A percentile compares a stretch with the other conserved stretches of the same genome.
phyloP scores from a whole-genome alignment of 2,797 vertebrate species.

The Ciconia nigra region DNA sequence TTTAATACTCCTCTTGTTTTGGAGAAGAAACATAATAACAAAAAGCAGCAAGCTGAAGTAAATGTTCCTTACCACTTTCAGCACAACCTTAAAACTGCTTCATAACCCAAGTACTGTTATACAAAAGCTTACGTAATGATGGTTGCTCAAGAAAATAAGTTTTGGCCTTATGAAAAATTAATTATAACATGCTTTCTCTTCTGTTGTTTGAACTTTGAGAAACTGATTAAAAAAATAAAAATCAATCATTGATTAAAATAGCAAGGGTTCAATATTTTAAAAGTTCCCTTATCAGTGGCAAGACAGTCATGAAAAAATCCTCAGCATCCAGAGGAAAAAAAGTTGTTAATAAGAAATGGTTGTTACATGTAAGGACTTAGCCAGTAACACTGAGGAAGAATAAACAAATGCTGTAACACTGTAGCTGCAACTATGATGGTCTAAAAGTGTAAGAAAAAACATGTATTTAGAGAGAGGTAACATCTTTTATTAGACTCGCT shows the following conservation, averaged over 20 bases:
- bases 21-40: not conserved
- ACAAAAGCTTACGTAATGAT: not conserved
- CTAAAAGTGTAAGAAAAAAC: not conserved
- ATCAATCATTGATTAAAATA: not conserved
- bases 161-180: not conserved
- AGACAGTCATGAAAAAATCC: not conserved
- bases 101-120: not conserved
- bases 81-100: not conserved
- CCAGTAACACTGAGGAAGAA: not conserved
- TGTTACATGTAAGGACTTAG: not conserved
- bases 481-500: not conserved
- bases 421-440: not conserved
- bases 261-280: not conserved
- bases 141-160: not conserved
- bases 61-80: not conserved
- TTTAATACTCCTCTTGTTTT: not conserved
- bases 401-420: not conserved
- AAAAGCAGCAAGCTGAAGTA: not conserved
- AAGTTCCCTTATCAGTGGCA: not conserved
- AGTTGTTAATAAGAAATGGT: not conserved
- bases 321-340: not conserved
- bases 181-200: not conserved
- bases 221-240: not conserved
- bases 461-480: not conserved
- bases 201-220: not conserved